These are phyloP conservation scores for Daktulosphaira vitifoliae DNA, from an alignment of 1,140 invertebrate species.

Conservation along the genomic window DNA sequence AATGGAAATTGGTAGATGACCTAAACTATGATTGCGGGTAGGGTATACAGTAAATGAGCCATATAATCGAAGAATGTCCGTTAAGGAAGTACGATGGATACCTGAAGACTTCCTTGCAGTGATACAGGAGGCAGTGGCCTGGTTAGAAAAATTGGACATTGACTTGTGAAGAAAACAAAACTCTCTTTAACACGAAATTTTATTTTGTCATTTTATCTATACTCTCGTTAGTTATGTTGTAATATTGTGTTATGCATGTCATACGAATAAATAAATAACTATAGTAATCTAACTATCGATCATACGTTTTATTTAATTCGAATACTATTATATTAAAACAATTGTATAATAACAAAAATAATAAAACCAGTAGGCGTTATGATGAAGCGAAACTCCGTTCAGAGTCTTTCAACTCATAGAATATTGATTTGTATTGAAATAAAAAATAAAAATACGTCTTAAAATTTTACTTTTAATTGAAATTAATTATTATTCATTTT, in stretches of 20 bases:
- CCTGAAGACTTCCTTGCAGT: neutral
- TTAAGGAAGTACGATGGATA: conserved; percentile 6
- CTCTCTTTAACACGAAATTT: neutral
- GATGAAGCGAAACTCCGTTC: too few species aligned
- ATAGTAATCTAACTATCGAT: too few species aligned
- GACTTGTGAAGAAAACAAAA: conserved; percentile 7
- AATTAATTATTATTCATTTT: too few species aligned
- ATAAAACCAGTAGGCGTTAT: too few species aligned
- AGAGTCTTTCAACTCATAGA: too few species aligned
- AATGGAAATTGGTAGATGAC: neutral
- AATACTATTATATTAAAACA: too few species aligned
- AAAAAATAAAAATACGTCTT: too few species aligned
- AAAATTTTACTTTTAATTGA: too few species aligned
- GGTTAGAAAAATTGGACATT: neutral
- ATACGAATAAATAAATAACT: neutral
- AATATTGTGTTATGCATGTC: neutral
- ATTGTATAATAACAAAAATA: too few species aligned
- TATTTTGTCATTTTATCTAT: conserved; percentile 1
- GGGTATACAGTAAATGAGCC: neutral
- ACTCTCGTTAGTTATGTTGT: neutral
- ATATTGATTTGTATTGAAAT: too few species aligned
- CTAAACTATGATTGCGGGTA: neutral
- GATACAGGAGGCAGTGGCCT: neutral
- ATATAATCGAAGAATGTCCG: neutral
- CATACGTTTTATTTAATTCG: too few species aligned